Conservation (phyloP, 2,113 vertebrate genomes). For the Pedionomus torquatus region DNA sequence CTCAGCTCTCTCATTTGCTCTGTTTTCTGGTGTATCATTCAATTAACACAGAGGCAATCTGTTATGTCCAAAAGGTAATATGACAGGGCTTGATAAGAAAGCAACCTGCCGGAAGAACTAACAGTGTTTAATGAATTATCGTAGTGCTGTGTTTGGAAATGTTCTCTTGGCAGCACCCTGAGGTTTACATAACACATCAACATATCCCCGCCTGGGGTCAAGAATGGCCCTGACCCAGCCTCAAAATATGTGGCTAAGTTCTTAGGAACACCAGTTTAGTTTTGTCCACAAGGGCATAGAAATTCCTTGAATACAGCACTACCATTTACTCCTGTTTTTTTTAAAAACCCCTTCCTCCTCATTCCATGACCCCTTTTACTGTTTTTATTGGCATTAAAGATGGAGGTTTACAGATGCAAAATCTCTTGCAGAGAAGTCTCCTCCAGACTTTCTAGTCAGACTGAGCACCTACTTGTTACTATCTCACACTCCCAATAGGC, state of each 20-base stretch:
- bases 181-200: neutral
- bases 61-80: conserved; percentile 46
- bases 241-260: no score
- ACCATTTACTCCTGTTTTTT: neutral
- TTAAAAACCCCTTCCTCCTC: neutral
- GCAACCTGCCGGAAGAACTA: neutral
- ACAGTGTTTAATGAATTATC: conserved; percentile 21
- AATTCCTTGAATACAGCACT: neutral
- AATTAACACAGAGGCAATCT: conserved; percentile 41
- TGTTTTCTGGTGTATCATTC: conserved; percentile 31
- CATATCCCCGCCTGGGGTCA: neutral
- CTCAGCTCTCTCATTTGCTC: conserved; percentile 44
- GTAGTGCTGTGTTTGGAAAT: neutral
- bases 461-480: neutral
- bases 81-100: conserved; percentile 24
- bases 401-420: neutral
- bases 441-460: neutral
- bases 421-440: neutral
- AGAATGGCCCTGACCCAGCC: no score
- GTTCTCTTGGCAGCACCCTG: neutral
- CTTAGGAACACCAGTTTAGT: neutral
- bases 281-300: neutral
- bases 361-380: neutral
- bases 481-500: neutral
- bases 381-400: neutral